Evolutionary conservation across 2,888 invertebrate genomes (phyloP).

Genomic region (Cheilosia soror): DNA sequence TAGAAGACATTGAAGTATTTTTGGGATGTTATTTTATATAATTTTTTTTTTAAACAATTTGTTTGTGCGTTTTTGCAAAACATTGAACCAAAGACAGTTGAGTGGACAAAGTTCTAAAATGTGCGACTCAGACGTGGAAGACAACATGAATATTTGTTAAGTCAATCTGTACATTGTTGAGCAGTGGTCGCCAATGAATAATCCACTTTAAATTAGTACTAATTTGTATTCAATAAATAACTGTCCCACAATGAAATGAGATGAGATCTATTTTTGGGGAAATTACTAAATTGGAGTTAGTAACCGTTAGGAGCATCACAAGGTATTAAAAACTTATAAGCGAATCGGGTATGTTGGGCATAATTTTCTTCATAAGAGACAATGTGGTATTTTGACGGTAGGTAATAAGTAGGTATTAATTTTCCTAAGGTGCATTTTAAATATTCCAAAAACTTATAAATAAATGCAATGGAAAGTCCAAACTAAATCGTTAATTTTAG

Average conservation of each 20-base stretch:
- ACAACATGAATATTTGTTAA: neutral
- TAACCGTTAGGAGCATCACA: too few species aligned
- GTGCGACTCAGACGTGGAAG: neutral
- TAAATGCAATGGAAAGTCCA: too few species aligned
- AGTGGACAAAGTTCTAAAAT: neutral
- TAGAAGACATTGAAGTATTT: constrained; percentile 55
- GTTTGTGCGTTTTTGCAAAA: neutral
- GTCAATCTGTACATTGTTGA: neutral
- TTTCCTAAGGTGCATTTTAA: too few species aligned
- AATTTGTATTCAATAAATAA: neutral
- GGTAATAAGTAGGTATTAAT: too few species aligned
- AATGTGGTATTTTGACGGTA: too few species aligned
- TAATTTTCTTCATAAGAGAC: too few species aligned
- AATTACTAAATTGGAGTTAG: neutral
- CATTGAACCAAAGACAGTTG: constrained; percentile 16
- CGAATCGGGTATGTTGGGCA: too few species aligned
- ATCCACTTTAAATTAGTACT: neutral
- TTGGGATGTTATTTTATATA: constrained; percentile 27
- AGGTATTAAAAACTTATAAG: too few species aligned
- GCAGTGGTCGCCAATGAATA: neutral
- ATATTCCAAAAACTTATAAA: too few species aligned
- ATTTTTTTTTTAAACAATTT: constrained; percentile 1
- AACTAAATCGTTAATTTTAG: too few species aligned
- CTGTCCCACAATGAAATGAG: neutral
- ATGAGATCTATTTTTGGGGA: neutral